Base-by-base conservation (phyloP, 1,140 invertebrate genomes). In the Neodiprion virginianus region DNA sequence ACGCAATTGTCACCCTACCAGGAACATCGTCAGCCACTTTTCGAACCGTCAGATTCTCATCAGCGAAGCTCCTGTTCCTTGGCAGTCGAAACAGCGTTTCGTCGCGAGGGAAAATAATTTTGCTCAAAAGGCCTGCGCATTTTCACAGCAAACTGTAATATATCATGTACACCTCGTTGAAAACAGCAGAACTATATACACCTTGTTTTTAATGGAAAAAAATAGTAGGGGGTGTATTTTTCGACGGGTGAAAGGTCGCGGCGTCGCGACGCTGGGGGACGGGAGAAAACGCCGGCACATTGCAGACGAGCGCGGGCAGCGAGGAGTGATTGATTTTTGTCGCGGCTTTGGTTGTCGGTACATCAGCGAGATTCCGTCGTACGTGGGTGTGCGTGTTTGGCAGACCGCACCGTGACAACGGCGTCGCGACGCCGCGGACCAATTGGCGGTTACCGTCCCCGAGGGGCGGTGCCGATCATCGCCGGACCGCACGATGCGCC, bases 241-340 rank as follows among this genome's bases (percentile, higher is more conserved):
- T 12, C n/a, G 2, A 7, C 28, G 28, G 28, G 28, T 40, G 28
- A 40, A 40, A 40, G 28, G 28, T 40, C 28, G 28, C 28, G 28
- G 28, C 28, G 28, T 40, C 5, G 28, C 28, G 28, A 40, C 28
- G 28, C 28, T 1, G 74, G 78, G 71, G 79, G 77, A 79, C 72
- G 79, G 79, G 78, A 84, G 81, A 83, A 83, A 83, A 80, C 80
- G 28, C 28, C 28, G 28, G 28, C 5, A 40, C 28, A 40, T 5
- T 40, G 28, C 28, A 40, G 28, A 40, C 28, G 28, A 40, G 28
- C 28, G 28, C 28, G 28, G 0, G 28, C 5, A 40, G 28, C 28
- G 80, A 77, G 80, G 83, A 81, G 85, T 88, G 87, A 88, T 88
- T 88, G 87, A 88, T 87, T 88, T 88, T 88, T 88, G 87, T 87